Evolutionary conservation across 2,888 invertebrate species (phyloP).

Genomic region (Nomada ferruginata): DNA sequence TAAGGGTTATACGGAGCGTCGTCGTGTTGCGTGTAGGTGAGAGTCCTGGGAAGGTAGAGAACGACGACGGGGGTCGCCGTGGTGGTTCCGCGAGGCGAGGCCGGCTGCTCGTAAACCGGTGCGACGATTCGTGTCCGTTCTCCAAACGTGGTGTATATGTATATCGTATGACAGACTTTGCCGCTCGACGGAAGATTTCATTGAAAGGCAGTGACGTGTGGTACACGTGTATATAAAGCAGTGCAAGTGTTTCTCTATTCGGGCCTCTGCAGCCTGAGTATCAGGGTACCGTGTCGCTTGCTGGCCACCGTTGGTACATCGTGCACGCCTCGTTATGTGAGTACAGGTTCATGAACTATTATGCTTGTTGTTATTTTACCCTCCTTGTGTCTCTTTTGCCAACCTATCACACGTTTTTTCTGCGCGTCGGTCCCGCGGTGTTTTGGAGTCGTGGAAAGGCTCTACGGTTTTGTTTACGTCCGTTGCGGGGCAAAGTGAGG

Average conservation of each 20-base stretch:
- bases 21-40: too few relatives aligned
- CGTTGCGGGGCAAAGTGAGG: slow-evolving; percentile 60
- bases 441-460: slow-evolving; percentile 29
- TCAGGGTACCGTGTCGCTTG: slow-evolving; percentile 39
- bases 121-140: slow-evolving; percentile 36
- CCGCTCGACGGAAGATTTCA: slow-evolving; percentile 20
- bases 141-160: slow-evolving; percentile 19
- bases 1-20: neutral
- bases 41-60: neutral
- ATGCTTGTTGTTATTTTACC: neutral
- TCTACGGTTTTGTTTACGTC: slow-evolving; percentile 70
- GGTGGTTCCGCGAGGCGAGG: slow-evolving; percentile 58
- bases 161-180: slow-evolving; percentile 1
- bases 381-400: neutral
- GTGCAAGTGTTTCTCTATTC: slow-evolving; percentile 68
- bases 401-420: neutral
- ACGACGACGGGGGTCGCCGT: slow-evolving; percentile 35
- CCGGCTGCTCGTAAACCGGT: slow-evolving; percentile 33
- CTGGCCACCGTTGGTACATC: slow-evolving; percentile 68
- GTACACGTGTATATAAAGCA: slow-evolving; percentile 70
- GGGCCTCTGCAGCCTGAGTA: slow-evolving; percentile 19
- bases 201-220: slow-evolving; percentile 67
- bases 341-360: slow-evolving; percentile 51
- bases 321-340: slow-evolving; percentile 75
- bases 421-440: slow-evolving; percentile 1